Conservation (phyloP, 2,888 invertebrate species). For the Euclidia mi region DNA sequence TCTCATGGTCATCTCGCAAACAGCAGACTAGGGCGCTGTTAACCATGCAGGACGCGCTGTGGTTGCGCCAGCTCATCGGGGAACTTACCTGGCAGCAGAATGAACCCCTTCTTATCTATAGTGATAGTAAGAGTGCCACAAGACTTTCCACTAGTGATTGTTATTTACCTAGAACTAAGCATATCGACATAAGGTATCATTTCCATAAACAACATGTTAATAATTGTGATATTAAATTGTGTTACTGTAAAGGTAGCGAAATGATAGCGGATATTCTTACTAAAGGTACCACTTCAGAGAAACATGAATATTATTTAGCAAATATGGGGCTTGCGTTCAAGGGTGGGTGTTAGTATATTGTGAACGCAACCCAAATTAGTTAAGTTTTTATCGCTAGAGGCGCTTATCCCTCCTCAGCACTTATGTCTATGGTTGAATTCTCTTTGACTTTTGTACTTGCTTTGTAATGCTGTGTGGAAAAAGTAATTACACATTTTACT, state of each 20-base stretch:
- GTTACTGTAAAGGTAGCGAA: conserved; percentile 6
- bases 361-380: conserved; percentile 4
- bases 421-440: too few relatives aligned
- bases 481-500: too few relatives aligned
- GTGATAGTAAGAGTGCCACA: conserved; percentile 20
- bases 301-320: conserved; percentile 19
- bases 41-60: conserved; percentile 48
- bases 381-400: too few relatives aligned
- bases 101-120: conserved; percentile 29
- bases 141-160: conserved; percentile 40
- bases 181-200: conserved; percentile 51
- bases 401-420: too few relatives aligned
- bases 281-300: conserved; percentile 20
- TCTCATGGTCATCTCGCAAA: conserved; percentile 47
- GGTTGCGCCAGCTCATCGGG: conserved; percentile 41
- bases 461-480: too few relatives aligned
- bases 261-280: conserved; percentile 23
- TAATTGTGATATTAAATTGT: conserved; percentile 14
- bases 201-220: conserved; percentile 34
- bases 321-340: conserved; percentile 26
- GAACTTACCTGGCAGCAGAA: conserved; percentile 27
- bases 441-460: too few relatives aligned
- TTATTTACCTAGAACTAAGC: conserved; percentile 43
- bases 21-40: conserved; percentile 54
- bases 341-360: conserved; percentile 13